Conservation (phyloP, 2,113 vertebrate genomes). For the Cygnus atratus region DNA sequence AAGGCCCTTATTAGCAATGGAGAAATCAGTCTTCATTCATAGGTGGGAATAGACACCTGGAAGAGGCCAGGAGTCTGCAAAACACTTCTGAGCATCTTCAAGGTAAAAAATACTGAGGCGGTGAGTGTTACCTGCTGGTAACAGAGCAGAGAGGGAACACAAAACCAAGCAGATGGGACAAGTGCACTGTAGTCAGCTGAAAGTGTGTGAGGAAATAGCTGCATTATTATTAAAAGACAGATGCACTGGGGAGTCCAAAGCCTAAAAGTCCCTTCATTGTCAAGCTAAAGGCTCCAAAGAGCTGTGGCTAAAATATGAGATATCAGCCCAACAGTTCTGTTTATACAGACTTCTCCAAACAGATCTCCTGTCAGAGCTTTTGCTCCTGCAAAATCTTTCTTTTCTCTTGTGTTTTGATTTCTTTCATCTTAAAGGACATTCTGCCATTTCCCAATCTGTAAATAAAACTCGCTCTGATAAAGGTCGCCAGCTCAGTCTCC, state of each 20-base stretch:
- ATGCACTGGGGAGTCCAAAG: background rate
- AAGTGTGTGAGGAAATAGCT: background rate
- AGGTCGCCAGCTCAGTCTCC: background rate
- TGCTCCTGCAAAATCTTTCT: conserved; percentile 30
- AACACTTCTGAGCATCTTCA: background rate
- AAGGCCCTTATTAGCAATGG: background rate
- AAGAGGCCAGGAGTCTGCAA: background rate
- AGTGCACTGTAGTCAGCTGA: background rate
- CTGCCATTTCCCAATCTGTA: conserved; percentile 58
- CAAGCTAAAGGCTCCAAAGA: background rate
- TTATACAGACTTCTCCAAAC: conserved; percentile 51
- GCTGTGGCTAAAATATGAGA: conserved; percentile 3
- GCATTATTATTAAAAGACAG: background rate
- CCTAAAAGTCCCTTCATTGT: conserved; percentile 24
- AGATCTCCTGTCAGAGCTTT: conserved; percentile 26
- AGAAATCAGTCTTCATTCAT: background rate
- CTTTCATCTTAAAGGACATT: conserved; percentile 66
- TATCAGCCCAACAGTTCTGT: background rate
- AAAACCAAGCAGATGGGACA: background rate
- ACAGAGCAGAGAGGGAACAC: background rate
- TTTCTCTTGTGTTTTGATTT: conserved; percentile 35
- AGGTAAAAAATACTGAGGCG: background rate
- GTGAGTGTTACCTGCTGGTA: background rate
- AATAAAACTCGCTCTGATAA: conserved; percentile 55
- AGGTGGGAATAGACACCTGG: background rate